Evolutionary conservation across 1,140 invertebrate species (phyloP).

Genomic region (Lasioglossum albipes): DNA sequence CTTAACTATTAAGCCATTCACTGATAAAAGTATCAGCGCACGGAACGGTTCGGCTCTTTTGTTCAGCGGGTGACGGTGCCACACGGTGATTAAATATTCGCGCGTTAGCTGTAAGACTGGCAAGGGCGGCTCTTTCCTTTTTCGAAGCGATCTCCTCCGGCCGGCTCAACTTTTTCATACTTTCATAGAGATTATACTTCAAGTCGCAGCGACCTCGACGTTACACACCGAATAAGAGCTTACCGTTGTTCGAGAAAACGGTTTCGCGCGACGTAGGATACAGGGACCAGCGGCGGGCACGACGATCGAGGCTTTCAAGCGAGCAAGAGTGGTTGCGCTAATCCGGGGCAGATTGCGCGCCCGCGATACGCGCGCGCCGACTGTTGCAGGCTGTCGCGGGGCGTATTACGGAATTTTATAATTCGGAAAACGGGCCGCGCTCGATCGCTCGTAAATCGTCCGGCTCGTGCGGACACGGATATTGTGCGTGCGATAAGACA

Average conservation of each 20-base stretch:
- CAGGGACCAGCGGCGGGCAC: background rate
- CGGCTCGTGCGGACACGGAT: constrained; percentile 1
- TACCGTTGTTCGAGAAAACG: too few relatives aligned
- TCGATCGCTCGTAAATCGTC: constrained; percentile 14
- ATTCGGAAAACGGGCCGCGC: background rate
- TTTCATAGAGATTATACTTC: background rate
- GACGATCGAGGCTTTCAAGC: background rate
- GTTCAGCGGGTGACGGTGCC: constrained; percentile 1
- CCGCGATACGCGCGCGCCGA: background rate
- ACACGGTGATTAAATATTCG: background rate
- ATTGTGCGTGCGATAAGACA: constrained; percentile 34
- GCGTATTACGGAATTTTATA: background rate
- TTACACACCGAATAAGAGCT: background rate
- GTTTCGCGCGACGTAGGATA: background rate
- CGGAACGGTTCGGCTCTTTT: background rate
- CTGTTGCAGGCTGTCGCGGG: background rate
- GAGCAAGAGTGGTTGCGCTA: background rate
- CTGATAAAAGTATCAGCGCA: too few relatives aligned
- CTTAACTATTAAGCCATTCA: constrained; percentile 25
- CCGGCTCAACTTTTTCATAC: background rate
- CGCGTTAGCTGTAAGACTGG: constrained; percentile 7
- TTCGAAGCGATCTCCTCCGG: too few relatives aligned
- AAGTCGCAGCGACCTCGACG: background rate
- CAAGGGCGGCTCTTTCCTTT: background rate
- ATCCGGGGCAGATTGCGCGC: background rate